Evolutionary conservation across 2,113 vertebrate genomes (phyloP), one percentile per base, ranked within the genome.

Genomic region (Elaphurus davidianus): DNA sequence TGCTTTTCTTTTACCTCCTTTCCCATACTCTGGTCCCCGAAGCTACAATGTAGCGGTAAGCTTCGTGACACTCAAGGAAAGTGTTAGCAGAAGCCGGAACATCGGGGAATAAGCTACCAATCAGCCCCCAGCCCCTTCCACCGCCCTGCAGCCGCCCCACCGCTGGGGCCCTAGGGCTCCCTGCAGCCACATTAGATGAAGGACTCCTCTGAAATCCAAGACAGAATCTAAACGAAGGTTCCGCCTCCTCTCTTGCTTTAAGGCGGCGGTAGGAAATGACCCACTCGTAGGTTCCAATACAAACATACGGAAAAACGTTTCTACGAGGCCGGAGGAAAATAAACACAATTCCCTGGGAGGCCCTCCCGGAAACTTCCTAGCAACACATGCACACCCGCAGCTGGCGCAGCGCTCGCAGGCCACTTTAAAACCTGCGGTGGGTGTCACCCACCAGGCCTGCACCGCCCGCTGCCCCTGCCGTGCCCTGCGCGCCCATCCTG

Each of bases 11-110:
- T 45, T 13, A 25, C 10, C 59, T 76, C 89, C 79, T 59, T 89
- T 95, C 30, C 95, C 91, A 93, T 78, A 52, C 28, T 91, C n/a
- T 52, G 25, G 81, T 78, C 16, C 9, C 45, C 16, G 4, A 47
- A 28, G 55, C 50, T 43, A 71, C 95, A 60, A 28, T 60, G 92
- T 43, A 82, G 90, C 79, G 1, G 52, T 55, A 84, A 92, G 89
- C 50, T 64, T 79, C 45, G 2, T 17, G 79, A 92, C 85, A 96
- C 91, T 30, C 47, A 64, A 60, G 87, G 16, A 54, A 93, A 96
- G 78, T 52, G 89, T 74, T 19, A 88, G 85, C 84, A 95, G 90
- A 84, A 97, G 90, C 92, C 94, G 60, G 86, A 91, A 90, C 40
- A 89, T 81, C 12, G 1, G 50, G 52, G 50, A 79, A 45, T 97